Evolutionary conservation across 2,888 invertebrate genomes (phyloP), one percentile per base, ranked within the genome.

Genomic region (Diadegma fenestrale): DNA sequence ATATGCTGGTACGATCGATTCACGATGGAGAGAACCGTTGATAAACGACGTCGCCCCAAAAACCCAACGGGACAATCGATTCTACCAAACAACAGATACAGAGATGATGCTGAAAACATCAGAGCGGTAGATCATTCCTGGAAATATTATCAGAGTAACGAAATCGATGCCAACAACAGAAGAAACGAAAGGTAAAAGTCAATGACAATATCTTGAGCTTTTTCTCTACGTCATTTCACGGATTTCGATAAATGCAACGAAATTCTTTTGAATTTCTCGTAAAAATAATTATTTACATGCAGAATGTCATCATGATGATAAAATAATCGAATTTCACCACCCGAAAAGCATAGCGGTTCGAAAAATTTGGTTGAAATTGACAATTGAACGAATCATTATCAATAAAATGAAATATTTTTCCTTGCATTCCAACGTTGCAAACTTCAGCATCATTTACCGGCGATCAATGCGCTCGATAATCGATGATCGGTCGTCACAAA

Each of bases 1-100:
- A 12, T 72, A 81, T 84, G 75, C n/a, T n/a, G n/a, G 73, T 58
- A 73, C 48, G 48, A 26, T 64, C 30, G 45, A 75, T 85, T 66
- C 37, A 88, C 71, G 80, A 90, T 90, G 90, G 88, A 90, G n/a
- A 71, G 41, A 41, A 88, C 87, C 69, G 84, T 63, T 33, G 89
- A 88, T 45, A 87, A 82, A 72, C 81, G 84, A 37, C 90, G 88
- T 61, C 79, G 71, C 63, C 82, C 87, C 48, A 89, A 88, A 69
- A 87, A 87, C 68, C 22, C 73, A 19, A n/a, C 85, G 14, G 81
- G 82, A 12, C 87, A 85, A 30, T 69, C 87, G 48, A 85, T 88
- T 76, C 68, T 85, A 63, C 86, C 88, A 86, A 33, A 87, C n/a
- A 41, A 69, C 33, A 89, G 88, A 81, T 87, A 84, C 84, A 73